Evolutionary conservation across 2,797 vertebrate genomes (phyloP).

Genomic region (Orientallactaga sibirica): DNA sequence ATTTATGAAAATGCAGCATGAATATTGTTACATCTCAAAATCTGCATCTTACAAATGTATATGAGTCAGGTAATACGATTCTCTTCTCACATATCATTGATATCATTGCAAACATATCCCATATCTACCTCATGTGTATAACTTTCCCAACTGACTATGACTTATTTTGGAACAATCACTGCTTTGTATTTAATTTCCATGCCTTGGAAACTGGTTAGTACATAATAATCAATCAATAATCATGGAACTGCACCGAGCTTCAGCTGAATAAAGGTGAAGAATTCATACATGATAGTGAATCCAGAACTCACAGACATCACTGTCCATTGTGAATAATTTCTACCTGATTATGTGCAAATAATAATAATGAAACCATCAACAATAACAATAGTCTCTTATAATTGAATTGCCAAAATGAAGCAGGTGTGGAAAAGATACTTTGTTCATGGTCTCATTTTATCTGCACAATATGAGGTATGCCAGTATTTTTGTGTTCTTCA

Average conservation of each 20-base stretch:
- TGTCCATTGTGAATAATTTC: neutral
- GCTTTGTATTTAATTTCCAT: constrained; percentile 27
- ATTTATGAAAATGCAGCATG: neutral
- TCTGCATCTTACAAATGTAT: neutral
- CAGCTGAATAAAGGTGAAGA: neutral
- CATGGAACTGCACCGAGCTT: constrained; percentile 22
- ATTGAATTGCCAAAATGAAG: constrained; percentile 18
- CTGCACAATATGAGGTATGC: constrained; percentile 39
- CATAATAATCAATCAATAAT: neutral
- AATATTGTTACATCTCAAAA: neutral
- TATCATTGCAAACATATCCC: neutral
- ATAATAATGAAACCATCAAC: constrained; percentile 46
- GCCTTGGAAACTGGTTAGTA: neutral
- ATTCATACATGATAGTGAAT: neutral
- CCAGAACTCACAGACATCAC: neutral
- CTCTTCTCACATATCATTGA: neutral
- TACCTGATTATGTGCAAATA: constrained; percentile 44
- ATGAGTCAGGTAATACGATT: neutral
- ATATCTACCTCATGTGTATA: neutral
- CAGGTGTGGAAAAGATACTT: constrained; percentile 37
- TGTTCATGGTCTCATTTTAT: constrained; percentile 48
- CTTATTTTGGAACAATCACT: neutral
- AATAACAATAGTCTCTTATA: constrained; percentile 35
- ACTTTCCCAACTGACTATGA: neutral
- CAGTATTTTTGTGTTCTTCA: constrained; percentile 41